These are phyloP conservation scores for Microctonus aethiopoides DNA, from an alignment of 2,888 invertebrate species.

Conservation along the genomic window DNA sequence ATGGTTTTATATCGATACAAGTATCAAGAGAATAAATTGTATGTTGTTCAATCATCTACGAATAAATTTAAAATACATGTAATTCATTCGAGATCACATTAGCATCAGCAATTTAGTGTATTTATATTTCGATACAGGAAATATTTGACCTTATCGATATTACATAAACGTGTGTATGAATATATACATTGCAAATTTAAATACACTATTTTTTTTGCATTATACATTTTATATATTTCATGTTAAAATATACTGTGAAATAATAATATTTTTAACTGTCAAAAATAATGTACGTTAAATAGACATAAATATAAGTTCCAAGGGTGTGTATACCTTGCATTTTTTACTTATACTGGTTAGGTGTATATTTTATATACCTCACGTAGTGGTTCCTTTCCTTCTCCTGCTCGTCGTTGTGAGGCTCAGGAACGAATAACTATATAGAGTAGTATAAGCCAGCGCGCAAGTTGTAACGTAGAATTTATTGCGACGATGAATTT, in stretches of 20 bases:
- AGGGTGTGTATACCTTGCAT: background rate
- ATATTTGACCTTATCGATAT: background rate
- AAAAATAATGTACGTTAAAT: background rate
- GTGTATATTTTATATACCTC: slow-evolving; percentile 2
- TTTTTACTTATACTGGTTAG: background rate
- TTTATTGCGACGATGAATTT: slow-evolving; percentile 61
- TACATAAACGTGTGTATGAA: no score
- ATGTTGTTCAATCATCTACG: no score
- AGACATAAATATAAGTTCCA: background rate
- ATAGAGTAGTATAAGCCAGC: background rate
- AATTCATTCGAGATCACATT: background rate
- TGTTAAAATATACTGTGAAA: background rate
- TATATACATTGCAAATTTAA: background rate
- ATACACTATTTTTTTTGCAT: background rate
- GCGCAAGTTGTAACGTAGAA: slow-evolving; percentile 49
- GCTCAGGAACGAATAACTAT: background rate
- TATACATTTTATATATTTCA: background rate
- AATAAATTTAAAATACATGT: background rate
- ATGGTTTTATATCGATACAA: background rate
- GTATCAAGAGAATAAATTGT: background rate
- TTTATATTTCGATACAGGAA: background rate
- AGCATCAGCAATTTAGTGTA: slow-evolving; percentile 8
- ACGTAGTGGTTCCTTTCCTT: background rate
- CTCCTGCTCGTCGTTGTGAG: background rate
- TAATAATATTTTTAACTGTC: background rate